Conservation (phyloP, 2,797 vertebrate genomes). For the Myoxocephalus aenaeus region DNA sequence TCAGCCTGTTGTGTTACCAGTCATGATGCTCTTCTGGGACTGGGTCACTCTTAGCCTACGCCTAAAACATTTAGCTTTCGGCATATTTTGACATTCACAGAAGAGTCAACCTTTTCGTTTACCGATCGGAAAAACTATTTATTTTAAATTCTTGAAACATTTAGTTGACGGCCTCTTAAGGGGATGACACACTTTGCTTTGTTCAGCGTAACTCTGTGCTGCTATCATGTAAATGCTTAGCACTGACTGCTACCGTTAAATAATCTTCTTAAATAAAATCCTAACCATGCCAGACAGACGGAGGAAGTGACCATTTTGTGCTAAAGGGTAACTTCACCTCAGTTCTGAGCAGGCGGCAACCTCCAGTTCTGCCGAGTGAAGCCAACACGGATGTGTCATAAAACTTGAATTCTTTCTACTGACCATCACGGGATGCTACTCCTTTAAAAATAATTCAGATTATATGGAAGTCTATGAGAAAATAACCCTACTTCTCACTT, state of each 20-base stretch:
- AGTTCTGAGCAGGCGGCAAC: too few relatives aligned
- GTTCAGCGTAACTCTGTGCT: neutral
- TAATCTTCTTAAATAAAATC: neutral
- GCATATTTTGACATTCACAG: neutral
- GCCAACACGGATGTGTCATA: neutral
- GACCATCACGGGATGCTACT: too few relatives aligned
- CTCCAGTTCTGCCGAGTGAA: too few relatives aligned
- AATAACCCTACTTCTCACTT: neutral
- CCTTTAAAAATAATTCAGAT: too few relatives aligned
- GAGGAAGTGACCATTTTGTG: neutral
- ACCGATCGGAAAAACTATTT: neutral
- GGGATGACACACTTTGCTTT: neutral
- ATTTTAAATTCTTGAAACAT: neutral
- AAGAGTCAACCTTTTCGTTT: neutral
- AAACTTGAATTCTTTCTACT: too few relatives aligned
- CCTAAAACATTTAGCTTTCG: neutral
- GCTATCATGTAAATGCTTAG: neutral
- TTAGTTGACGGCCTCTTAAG: neutral
- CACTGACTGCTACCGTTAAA: neutral
- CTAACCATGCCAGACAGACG: neutral
- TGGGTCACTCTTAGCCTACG: neutral
- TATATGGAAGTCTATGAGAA: too few relatives aligned
- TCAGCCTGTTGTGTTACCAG: slow-evolving; percentile 20
- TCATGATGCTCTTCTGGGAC: slow-evolving; percentile 4
- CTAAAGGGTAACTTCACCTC: neutral